phyloP scores from a whole-genome alignment of 2,888 invertebrate species.

The Ommatoiulus sabulosus region DNA sequence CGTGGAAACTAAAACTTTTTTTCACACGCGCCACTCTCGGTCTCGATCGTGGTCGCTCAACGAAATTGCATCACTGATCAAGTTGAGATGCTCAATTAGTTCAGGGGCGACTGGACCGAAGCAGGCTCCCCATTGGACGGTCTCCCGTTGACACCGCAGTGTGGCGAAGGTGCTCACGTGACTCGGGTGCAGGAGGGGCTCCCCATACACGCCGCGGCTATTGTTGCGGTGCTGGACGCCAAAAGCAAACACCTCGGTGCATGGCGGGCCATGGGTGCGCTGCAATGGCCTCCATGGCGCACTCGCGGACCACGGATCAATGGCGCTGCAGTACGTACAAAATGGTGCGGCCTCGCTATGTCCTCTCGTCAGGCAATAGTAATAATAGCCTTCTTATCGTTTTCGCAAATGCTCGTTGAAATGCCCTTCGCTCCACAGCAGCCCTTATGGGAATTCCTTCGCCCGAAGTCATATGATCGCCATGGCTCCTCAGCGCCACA shows the following conservation, averaged over 20 bases:
- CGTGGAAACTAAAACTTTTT: neutral
- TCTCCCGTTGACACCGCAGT: neutral
- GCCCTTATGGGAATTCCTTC: slow-evolving; percentile 1
- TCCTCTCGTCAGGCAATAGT: neutral
- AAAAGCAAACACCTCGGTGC: slow-evolving; percentile 1
- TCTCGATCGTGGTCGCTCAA: neutral
- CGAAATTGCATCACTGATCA: slow-evolving; percentile 49
- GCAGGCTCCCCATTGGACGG: neutral
- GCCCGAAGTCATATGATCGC: neutral
- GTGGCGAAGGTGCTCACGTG: slow-evolving; percentile 25
- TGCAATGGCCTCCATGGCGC: neutral
- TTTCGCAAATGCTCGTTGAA: neutral
- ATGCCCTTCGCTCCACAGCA: neutral
- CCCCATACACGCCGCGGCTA: slow-evolving; percentile 2
- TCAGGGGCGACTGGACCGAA: neutral
- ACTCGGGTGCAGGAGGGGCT: slow-evolving; percentile 50
- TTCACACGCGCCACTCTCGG: slow-evolving; percentile 27
- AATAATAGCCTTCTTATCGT: slow-evolving; percentile 22
- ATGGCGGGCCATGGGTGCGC: slow-evolving; percentile 16
- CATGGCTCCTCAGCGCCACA: neutral
- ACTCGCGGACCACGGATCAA: neutral
- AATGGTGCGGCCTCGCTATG: neutral
- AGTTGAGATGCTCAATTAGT: slow-evolving; percentile 48
- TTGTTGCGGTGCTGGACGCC: neutral
- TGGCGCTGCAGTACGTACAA: neutral